Evolutionary conservation across 2,888 invertebrate genomes (phyloP).

Genomic region (Metacarcinus magister): DNA sequence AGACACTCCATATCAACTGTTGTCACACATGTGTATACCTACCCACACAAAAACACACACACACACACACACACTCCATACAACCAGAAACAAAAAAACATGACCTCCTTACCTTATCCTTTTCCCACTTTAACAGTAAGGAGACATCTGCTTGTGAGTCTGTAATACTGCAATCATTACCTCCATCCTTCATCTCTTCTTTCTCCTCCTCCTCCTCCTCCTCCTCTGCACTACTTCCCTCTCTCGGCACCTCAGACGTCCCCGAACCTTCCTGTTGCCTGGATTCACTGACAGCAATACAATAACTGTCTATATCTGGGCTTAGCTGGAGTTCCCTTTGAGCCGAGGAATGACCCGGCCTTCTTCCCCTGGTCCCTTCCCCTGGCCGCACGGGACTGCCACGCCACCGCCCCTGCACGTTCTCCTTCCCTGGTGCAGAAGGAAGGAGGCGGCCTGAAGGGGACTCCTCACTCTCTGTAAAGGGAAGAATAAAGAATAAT

Average conservation of each 20-base stretch:
- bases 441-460: background rate
- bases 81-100: background rate
- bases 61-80: background rate
- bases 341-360: background rate
- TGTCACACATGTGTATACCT: background rate
- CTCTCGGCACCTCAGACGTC: background rate
- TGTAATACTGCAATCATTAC: background rate
- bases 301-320: constrained; percentile 5
- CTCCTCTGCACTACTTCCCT: background rate
- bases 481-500: background rate
- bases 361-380: background rate
- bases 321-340: background rate
- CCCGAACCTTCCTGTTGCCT: background rate
- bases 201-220: background rate
- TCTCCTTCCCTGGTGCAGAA: constrained; percentile 11
- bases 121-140: constrained; percentile 2
- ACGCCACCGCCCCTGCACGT: background rate
- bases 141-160: background rate
- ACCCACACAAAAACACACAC: background rate
- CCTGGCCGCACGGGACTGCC: background rate
- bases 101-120: background rate
- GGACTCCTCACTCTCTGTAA: background rate
- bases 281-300: background rate
- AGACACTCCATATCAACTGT: background rate
- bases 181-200: background rate